Base-by-base conservation (phyloP, 1,140 invertebrate genomes). In the Hormaphis cornu region DNA sequence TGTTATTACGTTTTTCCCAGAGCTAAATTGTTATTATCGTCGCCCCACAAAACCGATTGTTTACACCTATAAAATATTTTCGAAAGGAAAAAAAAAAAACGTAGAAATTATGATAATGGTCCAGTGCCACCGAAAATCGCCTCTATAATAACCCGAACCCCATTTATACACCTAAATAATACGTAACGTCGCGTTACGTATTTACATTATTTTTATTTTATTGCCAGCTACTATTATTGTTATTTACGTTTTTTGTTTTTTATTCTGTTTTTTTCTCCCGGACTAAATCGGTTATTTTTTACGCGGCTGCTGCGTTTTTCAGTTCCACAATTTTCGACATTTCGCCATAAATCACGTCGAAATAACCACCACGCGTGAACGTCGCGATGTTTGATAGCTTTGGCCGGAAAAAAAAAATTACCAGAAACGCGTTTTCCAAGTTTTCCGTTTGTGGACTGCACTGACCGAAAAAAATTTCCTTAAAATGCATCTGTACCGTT, bases 1-100 rank as follows among this genome's bases (percentile, higher is more conserved):
- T n/a, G n/a, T n/a, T n/a, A n/a, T n/a, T n/a, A 22, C n/a, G 50
- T 53, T 48, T 33, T 48, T 63, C 22, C 26, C 24, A 18, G 33
- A 48, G 18, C 12, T 63, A 63, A 63, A 48, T 50, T n/a, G n/a
- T n/a, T n/a, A n/a, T n/a, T 63, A 63, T 63, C 22, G 59, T 44
- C 26, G 44, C 28, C 18, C 26, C 44, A 30, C 26, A 20, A n/a
- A 33, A 48, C 42, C 28, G 24, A 48, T 48, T 63, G 59, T 63
- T 63, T 63, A 63, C 59, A 63, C 59, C 42, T 48, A 63, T 63
- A 63, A 59, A n/a, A 63, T 63, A 33, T 48, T 44, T 20, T 46
- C 0, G 9, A 3, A 26, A 14, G 3, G 5, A 33, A 33, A 14
- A 24, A 37, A 20, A 56, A 30, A 22, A 35, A 46, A 16, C 33